phyloP scores from a whole-genome alignment of 2,113 vertebrate genomes.

The Callithrix jacchus region DNA sequence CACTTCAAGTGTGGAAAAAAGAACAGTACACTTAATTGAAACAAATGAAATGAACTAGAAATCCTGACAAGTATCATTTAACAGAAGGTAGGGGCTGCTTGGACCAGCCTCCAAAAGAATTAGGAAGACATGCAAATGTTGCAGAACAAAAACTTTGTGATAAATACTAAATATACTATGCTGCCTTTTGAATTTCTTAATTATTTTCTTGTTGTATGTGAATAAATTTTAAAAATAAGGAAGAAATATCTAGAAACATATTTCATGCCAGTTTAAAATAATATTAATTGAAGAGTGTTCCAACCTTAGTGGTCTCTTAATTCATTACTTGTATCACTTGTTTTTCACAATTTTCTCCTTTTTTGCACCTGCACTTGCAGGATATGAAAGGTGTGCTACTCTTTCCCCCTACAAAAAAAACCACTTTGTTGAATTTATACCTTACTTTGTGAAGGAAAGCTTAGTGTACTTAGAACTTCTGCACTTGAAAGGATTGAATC shows the following conservation, averaged over 20 bases:
- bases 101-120: neutral
- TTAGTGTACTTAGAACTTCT: neutral
- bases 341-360: neutral
- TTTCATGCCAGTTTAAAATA: constrained; percentile 47
- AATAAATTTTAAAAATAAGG: constrained; percentile 53
- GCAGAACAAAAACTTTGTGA: neutral
- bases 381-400: neutral
- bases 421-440: neutral
- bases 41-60: neutral
- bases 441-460: neutral
- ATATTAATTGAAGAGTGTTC: neutral
- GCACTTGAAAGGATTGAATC: constrained; percentile 21
- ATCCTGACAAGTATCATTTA: neutral
- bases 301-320: neutral
- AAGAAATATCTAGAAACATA: constrained; percentile 55
- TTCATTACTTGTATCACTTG: neutral
- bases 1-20: neutral
- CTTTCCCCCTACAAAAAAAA: neutral
- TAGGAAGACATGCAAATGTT: neutral
- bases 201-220: constrained; percentile 59
- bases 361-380: neutral
- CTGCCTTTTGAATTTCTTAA: constrained; percentile 74
- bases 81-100: neutral
- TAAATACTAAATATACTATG: constrained; percentile 26
- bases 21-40: neutral